These are phyloP conservation scores for Drosophila histrio DNA, from an alignment of 2,888 invertebrate species.

Conservation along the genomic window DNA sequence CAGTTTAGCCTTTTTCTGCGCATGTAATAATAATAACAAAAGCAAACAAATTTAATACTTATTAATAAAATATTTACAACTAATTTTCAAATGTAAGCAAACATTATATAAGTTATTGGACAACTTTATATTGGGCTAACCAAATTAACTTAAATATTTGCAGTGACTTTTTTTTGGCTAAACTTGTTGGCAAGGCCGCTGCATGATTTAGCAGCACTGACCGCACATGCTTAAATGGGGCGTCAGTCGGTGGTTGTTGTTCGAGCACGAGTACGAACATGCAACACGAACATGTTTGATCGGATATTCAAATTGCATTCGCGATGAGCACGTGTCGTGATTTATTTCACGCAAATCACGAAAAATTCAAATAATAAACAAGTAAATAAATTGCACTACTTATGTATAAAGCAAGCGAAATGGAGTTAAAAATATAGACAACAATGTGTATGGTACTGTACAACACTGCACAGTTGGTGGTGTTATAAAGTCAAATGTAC, in stretches of 20 bases:
- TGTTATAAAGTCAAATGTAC: neutral
- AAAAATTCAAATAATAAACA: neutral
- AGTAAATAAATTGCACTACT: neutral
- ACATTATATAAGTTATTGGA: neutral
- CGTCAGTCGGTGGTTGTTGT: constrained; percentile 57
- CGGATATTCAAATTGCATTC: constrained; percentile 21
- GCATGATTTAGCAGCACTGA: constrained; percentile 24
- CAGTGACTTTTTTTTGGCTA: constrained; percentile 11
- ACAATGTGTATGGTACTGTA: neutral
- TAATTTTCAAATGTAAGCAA: neutral
- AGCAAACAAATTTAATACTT: neutral
- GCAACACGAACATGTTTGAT: constrained; percentile 48
- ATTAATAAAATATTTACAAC: neutral
- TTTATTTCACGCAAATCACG: constrained; percentile 1
- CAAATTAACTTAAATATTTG: neutral
- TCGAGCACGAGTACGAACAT: constrained; percentile 44
- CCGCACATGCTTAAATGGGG: constrained; percentile 37
- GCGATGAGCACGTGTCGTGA: constrained; percentile 38
- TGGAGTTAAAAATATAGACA: neutral
- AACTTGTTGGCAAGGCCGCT: constrained; percentile 15
- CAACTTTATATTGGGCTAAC: neutral
- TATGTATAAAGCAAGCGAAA: neutral
- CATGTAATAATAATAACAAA: neutral
- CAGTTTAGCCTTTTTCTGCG: neutral
- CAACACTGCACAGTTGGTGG: neutral